A percentile compares a stretch with the other conserved stretches of the same genome.
Evolutionary conservation across 1,140 invertebrate species (phyloP).

Genomic region (Nylanderia fulva): DNA sequence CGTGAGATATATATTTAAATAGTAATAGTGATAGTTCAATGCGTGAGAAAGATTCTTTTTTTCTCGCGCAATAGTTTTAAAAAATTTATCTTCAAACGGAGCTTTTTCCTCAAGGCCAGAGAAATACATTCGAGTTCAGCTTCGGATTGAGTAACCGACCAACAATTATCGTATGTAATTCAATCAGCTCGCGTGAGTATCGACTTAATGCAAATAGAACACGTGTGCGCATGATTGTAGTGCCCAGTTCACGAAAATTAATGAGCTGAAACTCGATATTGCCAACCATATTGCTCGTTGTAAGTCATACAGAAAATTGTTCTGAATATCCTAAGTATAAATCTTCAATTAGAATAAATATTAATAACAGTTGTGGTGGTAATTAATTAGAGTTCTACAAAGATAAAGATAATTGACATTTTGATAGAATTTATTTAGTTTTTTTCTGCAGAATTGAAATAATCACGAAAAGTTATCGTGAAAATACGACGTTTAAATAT

Average conservation of each 20-base stretch:
- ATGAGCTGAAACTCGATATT: slow-evolving; percentile 24
- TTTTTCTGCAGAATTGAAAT: not conserved
- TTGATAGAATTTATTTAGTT: not conserved
- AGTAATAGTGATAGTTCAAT: not conserved
- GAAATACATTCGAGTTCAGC: slow-evolving; percentile 37
- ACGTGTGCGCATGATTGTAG: not conserved
- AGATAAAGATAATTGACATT: not conserved
- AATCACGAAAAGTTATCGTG: not conserved
- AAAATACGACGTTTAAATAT: not conserved
- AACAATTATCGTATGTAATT: slow-evolving; percentile 54
- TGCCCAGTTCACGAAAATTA: slow-evolving; percentile 34
- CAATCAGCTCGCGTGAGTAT: slow-evolving; percentile 28
- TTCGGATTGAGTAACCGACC: slow-evolving; percentile 11
- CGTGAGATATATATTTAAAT: not conserved
- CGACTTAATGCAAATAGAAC: slow-evolving; percentile 43
- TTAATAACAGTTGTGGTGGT: not conserved
- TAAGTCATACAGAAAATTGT: not conserved
- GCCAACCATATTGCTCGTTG: not conserved
- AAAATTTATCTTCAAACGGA: not conserved
- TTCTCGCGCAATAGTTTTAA: not conserved
- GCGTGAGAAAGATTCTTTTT: not conserved
- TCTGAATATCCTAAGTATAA: not conserved
- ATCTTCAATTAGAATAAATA: not conserved
- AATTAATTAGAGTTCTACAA: not conserved
- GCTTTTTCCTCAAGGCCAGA: slow-evolving; percentile 22